Evolutionary conservation across 2,888 invertebrate genomes (phyloP), one percentile per base, ranked within the genome.

Genomic region (Mythimna loreyi): DNA sequence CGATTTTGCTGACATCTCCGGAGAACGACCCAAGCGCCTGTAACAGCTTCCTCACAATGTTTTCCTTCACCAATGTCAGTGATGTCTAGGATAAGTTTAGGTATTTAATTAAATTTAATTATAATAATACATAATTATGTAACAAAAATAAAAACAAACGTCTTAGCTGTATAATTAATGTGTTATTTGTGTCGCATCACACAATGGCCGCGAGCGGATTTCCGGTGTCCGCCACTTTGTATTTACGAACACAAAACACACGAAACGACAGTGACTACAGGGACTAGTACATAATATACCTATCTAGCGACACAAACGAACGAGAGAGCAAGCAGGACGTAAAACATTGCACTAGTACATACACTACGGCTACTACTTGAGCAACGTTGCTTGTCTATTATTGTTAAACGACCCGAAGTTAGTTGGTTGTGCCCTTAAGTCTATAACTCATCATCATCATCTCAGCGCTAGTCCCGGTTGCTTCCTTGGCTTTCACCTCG

Each of bases 191-290:
- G 84, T 84, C 86, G 84, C 86, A 89, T 90, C 87, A 88, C 86
- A 87, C 87, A 87, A 85, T 82, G 80, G 77, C 81, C 77, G 81
- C 72, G 75, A 64, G 71, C 90, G 91, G 89, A 91, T 85, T 87
- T 92, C 92, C 92, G 91, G 83, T 82, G 88, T 86, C 86, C 87
- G 87, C 82, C 81, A 81, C 82, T 80, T 61, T 68, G 84, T 75
- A 28, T 23, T 23, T 13, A 75, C 83, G 87, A 82, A 87, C 83
- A 89, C 87, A 88, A 90, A 92, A 91, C 89, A 89, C 83, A 87
- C 90, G 80, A 91, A 91, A 90, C 86, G 70, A 77, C 69, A 71
- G 65, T 67, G 83, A 67, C 69, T 77, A 75, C 40, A 40, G 40
- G 16, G 40, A 40, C 40, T 40, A 40, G 40, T 16, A 40, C 16